A percentile compares a stretch with the other conserved stretches of the same genome.
These are phyloP conservation scores for Clarias batrachus DNA, from an alignment of 2,113 vertebrate genomes.

Conservation along the genomic window DNA sequence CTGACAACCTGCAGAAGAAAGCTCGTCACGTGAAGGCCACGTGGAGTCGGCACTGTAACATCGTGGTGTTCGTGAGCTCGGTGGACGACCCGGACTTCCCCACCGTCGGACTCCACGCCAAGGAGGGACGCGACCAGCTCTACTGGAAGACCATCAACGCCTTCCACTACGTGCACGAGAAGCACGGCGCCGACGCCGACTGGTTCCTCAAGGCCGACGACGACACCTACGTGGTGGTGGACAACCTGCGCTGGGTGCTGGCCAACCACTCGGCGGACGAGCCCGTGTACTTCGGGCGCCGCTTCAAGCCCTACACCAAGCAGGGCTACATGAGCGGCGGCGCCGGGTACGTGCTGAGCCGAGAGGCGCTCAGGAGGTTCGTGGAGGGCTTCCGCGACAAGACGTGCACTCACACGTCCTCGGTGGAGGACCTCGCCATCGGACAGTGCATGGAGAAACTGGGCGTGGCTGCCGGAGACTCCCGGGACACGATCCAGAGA, in stretches of 20 bases:
- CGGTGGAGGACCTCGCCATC: conserved; percentile 75
- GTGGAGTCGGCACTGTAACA: conserved; percentile 73
- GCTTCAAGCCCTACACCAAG: conserved; percentile 72
- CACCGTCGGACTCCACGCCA: conserved; percentile 69
- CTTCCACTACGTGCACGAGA: conserved; percentile 73
- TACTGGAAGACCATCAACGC: conserved; percentile 78
- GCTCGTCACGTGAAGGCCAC: conserved; percentile 70
- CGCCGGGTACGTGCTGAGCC: conserved; percentile 76
- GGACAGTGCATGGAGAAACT: conserved; percentile 79
- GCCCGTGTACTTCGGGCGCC: conserved; percentile 74
- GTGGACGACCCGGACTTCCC: conserved; percentile 65
- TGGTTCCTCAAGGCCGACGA: conserved; percentile 81
- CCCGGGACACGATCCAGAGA: conserved; percentile 64
- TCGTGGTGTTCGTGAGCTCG: conserved; percentile 76
- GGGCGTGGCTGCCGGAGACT: conserved; percentile 72
- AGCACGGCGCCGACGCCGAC: conserved; percentile 69
- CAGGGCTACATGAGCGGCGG: conserved; percentile 85
- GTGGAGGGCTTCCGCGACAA: conserved; percentile 68
- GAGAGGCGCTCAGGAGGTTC: conserved; percentile 67
- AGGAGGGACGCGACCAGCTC: conserved; percentile 74
- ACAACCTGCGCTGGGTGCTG: conserved; percentile 77
- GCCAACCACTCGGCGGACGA: conserved; percentile 64
- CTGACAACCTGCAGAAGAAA: conserved; percentile 68
- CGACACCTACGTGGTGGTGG: conserved; percentile 72
- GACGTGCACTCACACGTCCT: conserved; percentile 67